Percentiles rank a stretch among this genome's conserved stretches.
Conservation (phyloP, 2,888 invertebrate genomes). For the Muscina levida region DNA sequence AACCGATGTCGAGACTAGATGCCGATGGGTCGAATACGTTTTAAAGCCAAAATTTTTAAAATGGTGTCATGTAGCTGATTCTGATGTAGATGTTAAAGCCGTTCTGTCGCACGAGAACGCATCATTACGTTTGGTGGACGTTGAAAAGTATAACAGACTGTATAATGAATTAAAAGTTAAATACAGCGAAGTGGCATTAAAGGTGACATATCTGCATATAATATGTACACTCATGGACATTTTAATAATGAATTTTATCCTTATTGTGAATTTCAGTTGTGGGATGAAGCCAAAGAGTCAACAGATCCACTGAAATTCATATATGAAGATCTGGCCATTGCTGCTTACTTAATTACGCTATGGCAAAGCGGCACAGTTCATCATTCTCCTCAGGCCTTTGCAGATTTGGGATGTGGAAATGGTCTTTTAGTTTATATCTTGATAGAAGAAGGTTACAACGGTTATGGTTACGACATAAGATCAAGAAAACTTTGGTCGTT, state of each 20-base stretch:
- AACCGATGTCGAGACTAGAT: conserved; percentile 47
- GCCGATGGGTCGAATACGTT: conserved; percentile 73
- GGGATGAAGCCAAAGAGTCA: conserved; percentile 94
- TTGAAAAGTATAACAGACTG: conserved; percentile 85
- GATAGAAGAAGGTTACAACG: conserved; percentile 89
- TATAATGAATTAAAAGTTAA: conserved; percentile 89
- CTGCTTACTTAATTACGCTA: conserved; percentile 89
- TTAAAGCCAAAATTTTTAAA: conserved; percentile 81
- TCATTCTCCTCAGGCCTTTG: conserved; percentile 84
- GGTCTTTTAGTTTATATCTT: conserved; percentile 94
- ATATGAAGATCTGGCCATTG: conserved; percentile 97
- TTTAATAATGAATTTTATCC: conserved; percentile 1
- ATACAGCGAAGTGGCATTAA: conserved; percentile 87
- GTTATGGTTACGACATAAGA: conserved; percentile 91
- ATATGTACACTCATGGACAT: not conserved
- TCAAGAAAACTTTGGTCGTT: conserved; percentile 93
- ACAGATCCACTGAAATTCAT: conserved; percentile 97
- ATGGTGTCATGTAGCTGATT: conserved; percentile 68
- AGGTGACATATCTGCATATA: conserved; percentile 80
- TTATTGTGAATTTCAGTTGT: conserved; percentile 82
- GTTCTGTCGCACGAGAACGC: conserved; percentile 14
- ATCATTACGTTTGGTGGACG: conserved; percentile 85
- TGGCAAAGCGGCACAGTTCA: conserved; percentile 85
- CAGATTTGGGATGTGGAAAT: conserved; percentile 98
- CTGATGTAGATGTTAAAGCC: conserved; percentile 52